Percentiles rank a stretch among this genome's conserved stretches.
These are phyloP conservation scores for Phallusia fumigata DNA, from an alignment of 23 tunicate genomes.

Conservation along the genomic window DNA sequence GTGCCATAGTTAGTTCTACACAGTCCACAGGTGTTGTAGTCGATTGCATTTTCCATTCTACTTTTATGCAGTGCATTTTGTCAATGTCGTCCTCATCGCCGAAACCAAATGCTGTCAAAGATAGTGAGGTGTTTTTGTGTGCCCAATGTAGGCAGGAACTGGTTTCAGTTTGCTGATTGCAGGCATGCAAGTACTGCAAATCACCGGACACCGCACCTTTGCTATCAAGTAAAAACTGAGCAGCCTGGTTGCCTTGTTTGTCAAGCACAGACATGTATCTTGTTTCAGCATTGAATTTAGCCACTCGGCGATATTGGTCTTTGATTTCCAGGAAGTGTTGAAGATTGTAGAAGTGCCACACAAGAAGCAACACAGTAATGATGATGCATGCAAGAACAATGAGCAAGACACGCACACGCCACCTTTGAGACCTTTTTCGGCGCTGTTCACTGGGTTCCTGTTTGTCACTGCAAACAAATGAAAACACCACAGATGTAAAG, in stretches of 20 bases:
- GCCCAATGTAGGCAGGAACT: constrained; percentile 16
- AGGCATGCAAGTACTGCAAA: constrained; percentile 14
- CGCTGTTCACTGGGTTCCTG: neutral
- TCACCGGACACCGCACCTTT: constrained; percentile 22
- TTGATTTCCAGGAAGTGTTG: neutral
- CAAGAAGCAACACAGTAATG: constrained; percentile 13
- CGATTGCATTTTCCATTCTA: constrained; percentile 21
- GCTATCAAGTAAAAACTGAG: constrained; percentile 8
- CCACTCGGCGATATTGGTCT: constrained; percentile 7
- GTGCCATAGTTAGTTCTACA: constrained; percentile 9
- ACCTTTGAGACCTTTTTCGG: neutral
- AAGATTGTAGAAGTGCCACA: constrained; percentile 36
- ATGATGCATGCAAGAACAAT: constrained; percentile 14
- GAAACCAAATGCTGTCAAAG: constrained; percentile 16
- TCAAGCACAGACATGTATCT: constrained; percentile 15
- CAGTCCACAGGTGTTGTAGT: constrained; percentile 18
- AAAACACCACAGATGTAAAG: too few species aligned
- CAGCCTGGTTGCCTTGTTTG: neutral
- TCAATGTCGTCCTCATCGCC: constrained; percentile 8
- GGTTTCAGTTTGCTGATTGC: neutral
- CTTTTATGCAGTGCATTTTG: constrained; percentile 27
- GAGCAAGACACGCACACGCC: neutral
- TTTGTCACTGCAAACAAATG: too few species aligned
- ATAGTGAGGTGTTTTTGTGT: constrained; percentile 10
- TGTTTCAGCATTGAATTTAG: constrained; percentile 17